phyloP scores from a whole-genome alignment of 2,797 vertebrate genomes.

The Telmatherina bonti region DNA sequence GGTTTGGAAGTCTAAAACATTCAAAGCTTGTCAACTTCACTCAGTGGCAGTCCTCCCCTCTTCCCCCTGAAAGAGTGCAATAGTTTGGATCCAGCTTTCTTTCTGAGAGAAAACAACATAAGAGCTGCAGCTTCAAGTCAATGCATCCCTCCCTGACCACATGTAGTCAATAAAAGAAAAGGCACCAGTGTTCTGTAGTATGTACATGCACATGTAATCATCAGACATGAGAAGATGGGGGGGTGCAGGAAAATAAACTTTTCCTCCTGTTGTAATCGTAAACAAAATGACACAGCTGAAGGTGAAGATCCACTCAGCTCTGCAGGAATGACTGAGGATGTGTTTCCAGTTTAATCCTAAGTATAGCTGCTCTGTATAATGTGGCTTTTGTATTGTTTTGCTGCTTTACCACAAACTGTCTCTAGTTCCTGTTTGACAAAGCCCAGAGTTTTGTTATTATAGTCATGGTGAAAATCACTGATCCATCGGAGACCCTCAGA shows the following conservation, averaged over 20 bases:
- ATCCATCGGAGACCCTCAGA: not conserved
- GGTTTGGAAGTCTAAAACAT: slow-evolving; percentile 29
- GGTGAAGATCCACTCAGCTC: slow-evolving; percentile 8
- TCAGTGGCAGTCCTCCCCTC: not conserved
- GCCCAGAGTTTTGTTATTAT: not conserved
- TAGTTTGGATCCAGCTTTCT: slow-evolving; percentile 37
- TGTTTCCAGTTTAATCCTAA: slow-evolving; percentile 26
- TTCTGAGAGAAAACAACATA: slow-evolving; percentile 35
- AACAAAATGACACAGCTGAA: slow-evolving; percentile 43
- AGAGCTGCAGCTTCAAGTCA: slow-evolving; percentile 16
- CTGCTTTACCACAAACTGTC: slow-evolving; percentile 21
- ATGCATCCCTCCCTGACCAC: slow-evolving; percentile 23
- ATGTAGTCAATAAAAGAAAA: slow-evolving; percentile 33
- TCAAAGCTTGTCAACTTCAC: slow-evolving; percentile 37
- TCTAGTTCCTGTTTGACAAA: slow-evolving; percentile 31
- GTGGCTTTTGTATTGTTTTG: slow-evolving; percentile 35
- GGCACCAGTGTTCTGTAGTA: slow-evolving; percentile 17
- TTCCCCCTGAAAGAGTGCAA: slow-evolving; percentile 28
- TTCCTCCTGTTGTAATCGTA: slow-evolving; percentile 53
- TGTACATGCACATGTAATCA: slow-evolving; percentile 40
- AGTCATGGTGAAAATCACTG: slow-evolving; percentile 4
- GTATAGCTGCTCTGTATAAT: slow-evolving; percentile 42
- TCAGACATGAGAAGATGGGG: slow-evolving; percentile 24
- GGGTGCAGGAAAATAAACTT: slow-evolving; percentile 44
- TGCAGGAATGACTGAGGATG: slow-evolving; percentile 19